Percentiles rank a stretch among this genome's conserved stretches.
These are phyloP conservation scores for Psephotus haematonotus DNA, from an alignment of 2,113 vertebrate species.

Conservation along the genomic window DNA sequence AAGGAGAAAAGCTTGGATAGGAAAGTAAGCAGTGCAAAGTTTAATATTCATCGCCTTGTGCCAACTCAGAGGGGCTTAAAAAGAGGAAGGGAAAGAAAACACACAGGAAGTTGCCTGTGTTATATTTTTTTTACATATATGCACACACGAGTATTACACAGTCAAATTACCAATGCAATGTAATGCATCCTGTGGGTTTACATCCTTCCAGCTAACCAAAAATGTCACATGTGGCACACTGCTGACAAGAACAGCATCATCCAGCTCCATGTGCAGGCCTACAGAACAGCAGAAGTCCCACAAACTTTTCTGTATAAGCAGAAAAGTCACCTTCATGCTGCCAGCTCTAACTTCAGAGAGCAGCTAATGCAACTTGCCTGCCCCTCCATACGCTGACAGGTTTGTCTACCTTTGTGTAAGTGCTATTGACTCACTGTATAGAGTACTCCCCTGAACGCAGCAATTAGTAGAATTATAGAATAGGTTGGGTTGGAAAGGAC, in stretches of 20 bases:
- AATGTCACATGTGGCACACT: not conserved
- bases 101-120: not conserved
- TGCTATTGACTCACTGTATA: not conserved
- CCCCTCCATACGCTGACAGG: not conserved
- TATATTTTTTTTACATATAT: not conserved
- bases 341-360: not conserved
- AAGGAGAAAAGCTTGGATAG: not conserved
- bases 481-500: not conserved
- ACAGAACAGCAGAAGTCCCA: not conserved
- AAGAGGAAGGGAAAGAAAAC: not conserved
- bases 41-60: not conserved
- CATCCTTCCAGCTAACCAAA: not conserved
- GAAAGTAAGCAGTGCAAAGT: not conserved
- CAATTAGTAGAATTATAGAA: not conserved
- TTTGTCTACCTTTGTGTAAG: not conserved
- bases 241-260: not conserved
- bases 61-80: not conserved
- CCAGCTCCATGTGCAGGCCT: not conserved
- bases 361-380: not conserved
- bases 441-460: not conserved
- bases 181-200: not conserved
- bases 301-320: not conserved
- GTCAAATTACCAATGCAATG: not conserved
- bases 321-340: not conserved
- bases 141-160: accelerated